Percentiles rank a stretch among this genome's conserved stretches.
Evolutionary conservation across 2,888 invertebrate genomes (phyloP).

Genomic region (Deilephila porcellus): DNA sequence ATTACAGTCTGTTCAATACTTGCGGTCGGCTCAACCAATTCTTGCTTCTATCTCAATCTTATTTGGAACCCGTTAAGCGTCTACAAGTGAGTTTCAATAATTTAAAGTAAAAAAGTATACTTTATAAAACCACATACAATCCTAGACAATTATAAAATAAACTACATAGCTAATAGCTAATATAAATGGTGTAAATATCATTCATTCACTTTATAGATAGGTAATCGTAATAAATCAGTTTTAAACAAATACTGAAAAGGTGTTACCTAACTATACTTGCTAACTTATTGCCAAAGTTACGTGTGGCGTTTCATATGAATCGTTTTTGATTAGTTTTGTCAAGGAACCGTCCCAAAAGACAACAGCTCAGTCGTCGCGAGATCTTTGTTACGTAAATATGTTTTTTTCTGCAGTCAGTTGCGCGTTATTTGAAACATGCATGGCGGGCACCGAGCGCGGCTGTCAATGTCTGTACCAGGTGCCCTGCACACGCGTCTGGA

Average conservation of each 20-base stretch:
- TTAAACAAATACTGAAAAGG: slow-evolving; percentile 80
- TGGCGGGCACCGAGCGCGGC: slow-evolving; percentile 39
- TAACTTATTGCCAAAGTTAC: slow-evolving; percentile 79
- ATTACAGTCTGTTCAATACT: background rate
- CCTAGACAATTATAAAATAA: slow-evolving; percentile 55
- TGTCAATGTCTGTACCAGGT: slow-evolving; percentile 84
- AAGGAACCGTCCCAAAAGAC: slow-evolving; percentile 48
- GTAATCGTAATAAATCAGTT: slow-evolving; percentile 72
- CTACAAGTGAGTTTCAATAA: slow-evolving; percentile 11
- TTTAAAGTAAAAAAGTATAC: slow-evolving; percentile 21
- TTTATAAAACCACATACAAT: slow-evolving; percentile 19
- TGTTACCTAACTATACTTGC: slow-evolving; percentile 70
- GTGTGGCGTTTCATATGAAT: slow-evolving; percentile 56
- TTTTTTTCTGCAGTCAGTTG: slow-evolving; percentile 45
- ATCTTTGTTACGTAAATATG: slow-evolving; percentile 58
- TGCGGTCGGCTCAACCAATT: background rate
- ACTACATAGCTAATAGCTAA: slow-evolving; percentile 74
- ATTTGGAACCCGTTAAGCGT: background rate
- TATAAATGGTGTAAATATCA: slow-evolving; percentile 77
- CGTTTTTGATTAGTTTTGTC: slow-evolving; percentile 38
- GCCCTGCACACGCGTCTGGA: slow-evolving; percentile 86
- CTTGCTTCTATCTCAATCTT: background rate
- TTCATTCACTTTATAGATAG: slow-evolving; percentile 72
- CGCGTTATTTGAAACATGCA: slow-evolving; percentile 42
- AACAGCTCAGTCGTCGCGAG: slow-evolving; percentile 58